Conservation (phyloP, 2,888 invertebrate genomes). For the Trachelus troglodyta region DNA sequence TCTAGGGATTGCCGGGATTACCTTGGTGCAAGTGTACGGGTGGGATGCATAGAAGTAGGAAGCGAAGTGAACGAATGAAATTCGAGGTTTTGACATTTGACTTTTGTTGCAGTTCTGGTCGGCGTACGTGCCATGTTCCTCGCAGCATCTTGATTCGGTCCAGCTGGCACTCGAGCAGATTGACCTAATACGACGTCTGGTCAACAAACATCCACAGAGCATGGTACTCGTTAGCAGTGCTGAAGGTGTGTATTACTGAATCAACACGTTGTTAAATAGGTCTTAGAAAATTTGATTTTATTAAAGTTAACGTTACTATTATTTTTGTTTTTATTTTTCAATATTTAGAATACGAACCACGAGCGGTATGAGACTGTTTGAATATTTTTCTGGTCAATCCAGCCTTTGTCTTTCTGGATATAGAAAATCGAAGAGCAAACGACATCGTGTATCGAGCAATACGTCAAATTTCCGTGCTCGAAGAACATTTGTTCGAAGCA, state of each 20-base stretch:
- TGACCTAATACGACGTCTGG: conserved; percentile 71
- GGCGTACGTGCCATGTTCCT: conserved; percentile 70
- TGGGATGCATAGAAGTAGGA: not conserved
- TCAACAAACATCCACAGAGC: conserved; percentile 67
- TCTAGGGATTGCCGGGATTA: not conserved
- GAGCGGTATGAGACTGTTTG: not conserved
- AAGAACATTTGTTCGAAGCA: not conserved
- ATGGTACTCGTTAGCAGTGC: conserved; percentile 67
- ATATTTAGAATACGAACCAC: not conserved
- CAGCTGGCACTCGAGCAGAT: conserved; percentile 71
- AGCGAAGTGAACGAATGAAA: not conserved
- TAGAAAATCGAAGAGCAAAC: not conserved
- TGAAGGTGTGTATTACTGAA: conserved; percentile 55
- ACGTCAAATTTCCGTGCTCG: not conserved
- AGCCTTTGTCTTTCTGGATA: not conserved
- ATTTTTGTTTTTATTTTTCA: not conserved
- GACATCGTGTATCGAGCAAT: not conserved
- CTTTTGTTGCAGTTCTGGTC: conserved; percentile 70
- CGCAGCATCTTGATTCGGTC: conserved; percentile 71
- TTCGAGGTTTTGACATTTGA: not conserved
- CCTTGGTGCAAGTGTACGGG: not conserved
- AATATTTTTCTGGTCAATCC: not conserved
- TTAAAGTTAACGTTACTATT: not conserved
- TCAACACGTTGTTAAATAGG: not conserved
- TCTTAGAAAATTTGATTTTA: not conserved